Percentiles rank a stretch among this genome's conserved stretches.
Evolutionary conservation across 2,797 vertebrate genomes (phyloP).

Genomic region (Tapirus indicus): DNA sequence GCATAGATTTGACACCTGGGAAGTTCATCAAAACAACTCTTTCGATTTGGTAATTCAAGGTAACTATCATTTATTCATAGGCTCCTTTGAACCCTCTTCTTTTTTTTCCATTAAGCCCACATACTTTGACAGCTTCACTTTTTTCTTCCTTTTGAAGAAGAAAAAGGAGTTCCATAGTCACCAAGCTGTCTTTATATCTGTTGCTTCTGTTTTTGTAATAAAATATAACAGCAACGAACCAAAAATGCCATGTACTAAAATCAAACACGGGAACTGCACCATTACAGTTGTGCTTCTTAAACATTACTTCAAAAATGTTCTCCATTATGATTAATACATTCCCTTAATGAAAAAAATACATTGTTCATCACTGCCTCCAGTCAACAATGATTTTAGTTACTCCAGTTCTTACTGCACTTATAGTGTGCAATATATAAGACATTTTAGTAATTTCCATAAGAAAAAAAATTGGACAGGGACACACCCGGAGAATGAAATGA

Average conservation of each 20-base stretch:
- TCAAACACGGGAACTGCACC: neutral
- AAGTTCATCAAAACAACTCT: neutral
- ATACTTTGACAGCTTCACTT: neutral
- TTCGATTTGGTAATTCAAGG: neutral
- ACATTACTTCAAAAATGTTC: neutral
- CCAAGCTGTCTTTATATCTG: conserved; percentile 32
- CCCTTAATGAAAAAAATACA: neutral
- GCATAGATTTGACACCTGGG: neutral
- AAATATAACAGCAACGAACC: conserved; percentile 31
- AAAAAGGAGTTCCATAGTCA: conserved; percentile 50
- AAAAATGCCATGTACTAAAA: neutral
- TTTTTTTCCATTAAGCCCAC: neutral
- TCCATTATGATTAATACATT: neutral
- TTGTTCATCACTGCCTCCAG: neutral
- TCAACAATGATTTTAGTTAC: neutral
- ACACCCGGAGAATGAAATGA: neutral
- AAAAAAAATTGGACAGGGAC: neutral
- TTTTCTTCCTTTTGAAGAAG: conserved; percentile 45
- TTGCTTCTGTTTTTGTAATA: conserved; percentile 28
- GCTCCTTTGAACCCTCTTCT: neutral
- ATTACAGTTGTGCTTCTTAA: neutral
- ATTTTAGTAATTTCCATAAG: conserved; percentile 52
- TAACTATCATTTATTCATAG: neutral
- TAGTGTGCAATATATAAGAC: neutral
- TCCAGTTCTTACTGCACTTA: neutral